These are phyloP conservation scores for Arctopsyche grandis DNA, from an alignment of 1,140 invertebrate genomes.

Conservation along the genomic window DNA sequence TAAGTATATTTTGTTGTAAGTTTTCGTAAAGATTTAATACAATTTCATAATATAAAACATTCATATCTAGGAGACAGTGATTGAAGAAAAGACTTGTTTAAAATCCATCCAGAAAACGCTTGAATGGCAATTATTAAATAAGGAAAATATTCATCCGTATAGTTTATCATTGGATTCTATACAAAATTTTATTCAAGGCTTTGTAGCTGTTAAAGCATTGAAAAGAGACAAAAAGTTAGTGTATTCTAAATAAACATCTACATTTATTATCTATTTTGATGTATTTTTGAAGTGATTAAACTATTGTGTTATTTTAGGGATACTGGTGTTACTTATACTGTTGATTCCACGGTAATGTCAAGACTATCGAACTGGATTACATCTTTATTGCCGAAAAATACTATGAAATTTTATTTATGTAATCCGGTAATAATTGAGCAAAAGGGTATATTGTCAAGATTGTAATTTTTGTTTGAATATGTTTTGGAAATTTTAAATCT, in stretches of 20 bases:
- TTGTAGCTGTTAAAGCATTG: conserved; percentile 57
- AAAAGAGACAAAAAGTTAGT: conserved; percentile 60
- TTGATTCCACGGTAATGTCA: not conserved
- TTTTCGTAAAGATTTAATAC: conserved; percentile 50
- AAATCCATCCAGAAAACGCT: conserved; percentile 64
- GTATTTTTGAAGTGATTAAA: conserved; percentile 1
- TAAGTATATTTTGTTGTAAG: conserved; percentile 55
- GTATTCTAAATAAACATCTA: not conserved
- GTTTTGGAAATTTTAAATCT: not conserved
- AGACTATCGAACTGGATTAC: not conserved
- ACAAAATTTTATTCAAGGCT: conserved; percentile 61
- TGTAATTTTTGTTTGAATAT: conserved; percentile 11
- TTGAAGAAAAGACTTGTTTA: conserved; percentile 64
- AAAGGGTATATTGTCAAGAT: conserved; percentile 21
- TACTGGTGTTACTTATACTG: not conserved
- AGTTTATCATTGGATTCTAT: conserved; percentile 69
- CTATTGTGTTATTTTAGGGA: conserved; percentile 8
- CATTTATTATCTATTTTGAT: not conserved
- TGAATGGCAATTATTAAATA: conserved; percentile 59
- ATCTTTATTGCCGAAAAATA: conserved; percentile 6
- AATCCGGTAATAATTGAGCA: conserved; percentile 29
- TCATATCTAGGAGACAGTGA: conserved; percentile 57
- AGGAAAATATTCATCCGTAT: conserved; percentile 67
- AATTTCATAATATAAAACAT: conserved; percentile 20
- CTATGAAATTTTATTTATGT: not conserved